These are phyloP conservation scores for Stomatorhinus ivindoensis DNA, from an alignment of 2,113 vertebrate species.

Conservation along the genomic window DNA sequence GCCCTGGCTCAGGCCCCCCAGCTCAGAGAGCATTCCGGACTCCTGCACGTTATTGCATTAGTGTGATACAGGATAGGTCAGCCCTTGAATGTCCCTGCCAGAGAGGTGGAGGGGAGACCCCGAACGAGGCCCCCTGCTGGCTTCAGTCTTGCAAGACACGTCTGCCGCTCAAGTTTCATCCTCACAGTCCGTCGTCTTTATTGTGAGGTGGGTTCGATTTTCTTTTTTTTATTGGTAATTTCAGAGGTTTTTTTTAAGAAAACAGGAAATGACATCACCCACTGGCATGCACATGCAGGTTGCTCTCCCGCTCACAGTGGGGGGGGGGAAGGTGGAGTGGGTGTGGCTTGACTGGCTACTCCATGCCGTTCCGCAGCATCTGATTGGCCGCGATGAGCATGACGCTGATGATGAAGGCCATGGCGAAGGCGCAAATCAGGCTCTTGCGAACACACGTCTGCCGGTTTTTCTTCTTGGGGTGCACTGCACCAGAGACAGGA, in stretches of 20 bases:
- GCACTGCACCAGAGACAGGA: conserved; percentile 60
- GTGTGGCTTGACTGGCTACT: conserved; percentile 57
- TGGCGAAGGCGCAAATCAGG: conserved; percentile 98
- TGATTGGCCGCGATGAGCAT: conserved; percentile 99
- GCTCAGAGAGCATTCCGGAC: conserved; percentile 47
- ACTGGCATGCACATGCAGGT: conserved; percentile 80
- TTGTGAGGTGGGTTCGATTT: conserved; percentile 34
- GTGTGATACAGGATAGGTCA: conserved; percentile 80
- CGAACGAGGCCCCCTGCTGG: conserved; percentile 47
- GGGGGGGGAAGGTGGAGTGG: background rate
- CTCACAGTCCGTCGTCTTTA: conserved; percentile 23
- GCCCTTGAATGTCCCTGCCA: conserved; percentile 96
- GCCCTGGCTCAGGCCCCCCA: background rate
- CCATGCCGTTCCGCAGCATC: conserved; percentile 98
- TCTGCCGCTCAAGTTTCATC: conserved; percentile 24
- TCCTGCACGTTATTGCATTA: conserved; percentile 87
- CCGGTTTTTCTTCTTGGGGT: conserved; percentile 93
- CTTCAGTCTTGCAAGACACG: conserved; percentile 48
- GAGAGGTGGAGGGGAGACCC: conserved; percentile 67
- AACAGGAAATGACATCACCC: conserved; percentile 59
- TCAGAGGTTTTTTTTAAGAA: conserved; percentile 40
- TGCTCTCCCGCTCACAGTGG: conserved; percentile 66
- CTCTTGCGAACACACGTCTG: conserved; percentile 98
- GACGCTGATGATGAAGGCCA: conserved; percentile 99
- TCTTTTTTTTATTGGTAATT: conserved; percentile 33